Evolutionary conservation across 2,888 invertebrate species (phyloP), one percentile per base, ranked within the genome.

Genomic region (Plemyria rubiginata): DNA sequence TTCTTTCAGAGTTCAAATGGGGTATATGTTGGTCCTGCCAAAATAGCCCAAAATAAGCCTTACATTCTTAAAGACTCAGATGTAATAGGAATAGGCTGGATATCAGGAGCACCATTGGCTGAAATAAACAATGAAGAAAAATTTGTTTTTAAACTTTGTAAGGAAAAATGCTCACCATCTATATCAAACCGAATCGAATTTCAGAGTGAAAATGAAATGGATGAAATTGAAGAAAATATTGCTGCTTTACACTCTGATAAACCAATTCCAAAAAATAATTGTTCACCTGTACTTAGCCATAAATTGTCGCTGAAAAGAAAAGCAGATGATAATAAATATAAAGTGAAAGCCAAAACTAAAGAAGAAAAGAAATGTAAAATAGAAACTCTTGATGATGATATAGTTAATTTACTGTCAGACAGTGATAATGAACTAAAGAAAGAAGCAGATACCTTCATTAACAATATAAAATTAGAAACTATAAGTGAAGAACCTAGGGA

Each of bases 1-100:
- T 52, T 58, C 4, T 63, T 90, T 67, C 75, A 95, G 95, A 95
- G 94, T 77, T 85, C 93, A 4, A 95, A 95, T 88, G 95, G 95
- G 54, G 86, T 94, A 16, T 95, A 80, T 79, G 80, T 95, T 55
- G 94, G 94, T 55, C 79, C 81, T 2, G 74, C 72, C 4, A 84
- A 75, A 75, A 92, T 94, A 70, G 67, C 79, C 12, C 76, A 85
- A 41, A 82, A 86, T 48, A 73, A 73, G 15, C 85, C 88, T 51
- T 78, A 85, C 60, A 64, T 72, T 48, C 68, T 94, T 15, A 74
- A 78, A 53, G 80, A 92, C 50, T 83, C 84, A 48, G 94, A 94
- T 79, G 68, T 91, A 13, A 86, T 95, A 73, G 94, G 94, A 5
- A 86, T 95, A 70, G 95, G 95, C 8, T 91, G 90, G 87, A 79